These are phyloP conservation scores for Apamea crenata DNA, from an alignment of 2,888 invertebrate species.

Conservation along the genomic window DNA sequence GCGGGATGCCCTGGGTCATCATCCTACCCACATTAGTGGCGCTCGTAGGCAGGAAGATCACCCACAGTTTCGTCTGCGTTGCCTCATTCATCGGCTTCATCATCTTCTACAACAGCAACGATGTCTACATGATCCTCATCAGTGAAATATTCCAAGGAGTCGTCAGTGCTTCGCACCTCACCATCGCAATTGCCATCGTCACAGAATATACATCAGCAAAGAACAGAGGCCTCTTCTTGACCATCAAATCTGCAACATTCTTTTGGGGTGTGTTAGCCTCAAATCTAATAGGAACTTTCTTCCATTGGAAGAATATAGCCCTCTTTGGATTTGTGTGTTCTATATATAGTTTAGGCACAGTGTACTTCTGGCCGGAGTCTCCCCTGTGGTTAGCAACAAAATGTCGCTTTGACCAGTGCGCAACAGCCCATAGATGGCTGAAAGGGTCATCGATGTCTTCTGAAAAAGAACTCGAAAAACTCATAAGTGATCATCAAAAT, in stretches of 20 bases:
- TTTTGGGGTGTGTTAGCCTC: slow-evolving; percentile 58
- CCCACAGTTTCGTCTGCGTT: slow-evolving; percentile 38
- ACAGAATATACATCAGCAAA: slow-evolving; percentile 51
- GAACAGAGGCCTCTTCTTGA: slow-evolving; percentile 65
- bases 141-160: slow-evolving; percentile 63
- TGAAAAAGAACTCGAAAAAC: slow-evolving; percentile 53
- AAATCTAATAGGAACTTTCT: slow-evolving; percentile 71
- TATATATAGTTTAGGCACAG: slow-evolving; percentile 51
- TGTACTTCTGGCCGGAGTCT: slow-evolving; percentile 71
- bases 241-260: slow-evolving; percentile 65
- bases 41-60: slow-evolving; percentile 50
- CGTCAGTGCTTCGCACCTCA: slow-evolving; percentile 46
- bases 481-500: slow-evolving; percentile 32
- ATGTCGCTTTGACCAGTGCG: slow-evolving; percentile 48
- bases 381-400: slow-evolving; percentile 67
- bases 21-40: slow-evolving; percentile 45
- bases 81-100: slow-evolving; percentile 44
- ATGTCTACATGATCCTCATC: slow-evolving; percentile 61
- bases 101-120: slow-evolving; percentile 59
- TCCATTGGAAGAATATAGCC: slow-evolving; percentile 69
- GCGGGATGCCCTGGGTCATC: slow-evolving; percentile 50
- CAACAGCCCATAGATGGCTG: slow-evolving; percentile 62
- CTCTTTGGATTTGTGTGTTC: slow-evolving; percentile 59
- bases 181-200: slow-evolving; percentile 32
- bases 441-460: slow-evolving; percentile 57